A percentile compares a stretch with the other conserved stretches of the same genome.
Conservation (phyloP, 2,113 vertebrate genomes). For the Arothron firmamentum region DNA sequence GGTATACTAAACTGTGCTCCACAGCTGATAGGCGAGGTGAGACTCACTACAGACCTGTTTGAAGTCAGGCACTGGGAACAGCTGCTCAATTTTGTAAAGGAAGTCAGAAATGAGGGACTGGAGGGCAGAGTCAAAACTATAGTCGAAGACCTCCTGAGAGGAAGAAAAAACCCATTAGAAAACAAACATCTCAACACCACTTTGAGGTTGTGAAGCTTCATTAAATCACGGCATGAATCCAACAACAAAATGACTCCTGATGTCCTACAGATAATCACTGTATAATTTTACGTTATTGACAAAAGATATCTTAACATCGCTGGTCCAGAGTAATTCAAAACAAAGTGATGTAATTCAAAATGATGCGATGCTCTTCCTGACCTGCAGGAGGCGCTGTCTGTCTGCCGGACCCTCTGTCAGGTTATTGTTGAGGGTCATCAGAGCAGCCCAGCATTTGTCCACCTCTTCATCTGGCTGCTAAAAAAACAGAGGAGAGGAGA, state of each 20-base stretch:
- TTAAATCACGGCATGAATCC: no score
- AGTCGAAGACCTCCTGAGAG: constrained; percentile 58
- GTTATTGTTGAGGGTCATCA: constrained; percentile 16
- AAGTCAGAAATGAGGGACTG: constrained; percentile 52
- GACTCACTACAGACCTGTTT: constrained; percentile 47
- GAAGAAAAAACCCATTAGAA: background rate
- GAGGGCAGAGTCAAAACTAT: constrained; percentile 56
- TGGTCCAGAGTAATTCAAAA: no score
- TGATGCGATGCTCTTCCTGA: constrained; percentile 1
- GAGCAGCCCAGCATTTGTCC: background rate
- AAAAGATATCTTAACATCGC: no score
- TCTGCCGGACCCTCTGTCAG: constrained; percentile 8
- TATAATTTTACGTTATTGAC: no score
- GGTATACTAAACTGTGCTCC: no score
- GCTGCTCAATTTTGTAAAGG: constrained; percentile 60
- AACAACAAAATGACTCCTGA: no score
- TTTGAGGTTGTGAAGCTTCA: no score
- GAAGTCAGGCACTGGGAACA: constrained; percentile 59
- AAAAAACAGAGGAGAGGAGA: background rate
- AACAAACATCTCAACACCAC: no score
- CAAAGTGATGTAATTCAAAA: no score
- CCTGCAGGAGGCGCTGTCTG: constrained; percentile 66
- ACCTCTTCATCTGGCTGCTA: constrained; percentile 10
- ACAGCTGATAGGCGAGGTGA: background rate
- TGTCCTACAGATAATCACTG: no score